Evolutionary conservation across 2,797 vertebrate genomes (phyloP), one percentile per base, ranked within the genome.

Genomic region (Premnoplex brunnescens): DNA sequence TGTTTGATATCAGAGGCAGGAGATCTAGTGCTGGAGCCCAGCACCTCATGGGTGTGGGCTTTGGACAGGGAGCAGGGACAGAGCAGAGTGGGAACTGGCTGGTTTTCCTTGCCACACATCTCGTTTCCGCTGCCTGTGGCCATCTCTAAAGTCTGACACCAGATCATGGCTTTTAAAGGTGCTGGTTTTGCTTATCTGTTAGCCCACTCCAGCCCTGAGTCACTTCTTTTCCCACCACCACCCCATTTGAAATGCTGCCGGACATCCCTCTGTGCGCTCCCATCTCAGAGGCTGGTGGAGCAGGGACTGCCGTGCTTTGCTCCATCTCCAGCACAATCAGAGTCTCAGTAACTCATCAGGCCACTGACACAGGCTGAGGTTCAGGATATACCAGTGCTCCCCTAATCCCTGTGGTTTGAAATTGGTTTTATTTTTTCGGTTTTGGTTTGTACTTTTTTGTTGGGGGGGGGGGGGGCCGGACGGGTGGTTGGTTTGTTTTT

Each of bases 191-290:
- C 81, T 67, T 87, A 67, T 84, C 78, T 48, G 9, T 62, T 46
- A 88, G 83, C 77, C 77, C 23, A 18, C 87, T 69, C 59, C 83
- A 64, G 76, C 91, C 85, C 76, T 95, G 91, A 96, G 71, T 97
- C 93, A 92, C 54, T 96, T 97, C 95, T 92, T 93, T 97, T 96
- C 87, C 93, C 80, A 55, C 74, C 1, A 0, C 39, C 16, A 7
- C 49, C 54, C 24, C 21, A 10, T 6, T 80, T 75, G 91, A 28
- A 54, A 46, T 76, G 76, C 83, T 49, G 80, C 56, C 63, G 89
- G 92, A 96, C 64, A 36, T 89, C 67, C 52, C 54, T 27, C 60
- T n/a, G 34, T 0, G 10, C 8, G 1, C 56, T 85, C 60, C 66
- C 14, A 2, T n/a, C 54, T 64, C 15, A 58, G 68, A 52, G 55